phyloP scores from a whole-genome alignment of 2,888 invertebrate genomes.

The Bimastos eiseni region DNA sequence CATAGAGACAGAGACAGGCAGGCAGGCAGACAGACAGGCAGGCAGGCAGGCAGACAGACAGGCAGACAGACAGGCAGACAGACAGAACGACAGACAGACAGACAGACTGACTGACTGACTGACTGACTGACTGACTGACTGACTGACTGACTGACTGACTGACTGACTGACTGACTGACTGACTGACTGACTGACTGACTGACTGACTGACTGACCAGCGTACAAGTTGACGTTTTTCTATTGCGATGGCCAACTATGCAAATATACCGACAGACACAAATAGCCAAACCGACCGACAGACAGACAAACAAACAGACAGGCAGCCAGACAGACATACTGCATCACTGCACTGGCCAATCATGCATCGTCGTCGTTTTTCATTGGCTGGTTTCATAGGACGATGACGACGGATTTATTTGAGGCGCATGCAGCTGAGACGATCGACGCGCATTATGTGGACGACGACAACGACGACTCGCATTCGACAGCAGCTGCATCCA shows the following conservation, averaged over 20 bases:
- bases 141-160: background rate
- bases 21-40: background rate
- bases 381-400: background rate
- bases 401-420: background rate
- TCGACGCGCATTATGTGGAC: background rate
- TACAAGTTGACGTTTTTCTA: too few relatives aligned
- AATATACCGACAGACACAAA: background rate
- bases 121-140: too few relatives aligned
- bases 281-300: background rate
- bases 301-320: background rate
- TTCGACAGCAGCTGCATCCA: background rate
- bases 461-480: too few relatives aligned
- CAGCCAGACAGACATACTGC: background rate
- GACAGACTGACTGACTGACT: background rate
- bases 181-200: background rate
- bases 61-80: background rate
- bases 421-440: background rate
- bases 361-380: background rate
- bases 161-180: background rate
- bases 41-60: background rate
- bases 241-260: too few relatives aligned
- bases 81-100: background rate
- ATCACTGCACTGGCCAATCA: background rate
- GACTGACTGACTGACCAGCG: too few relatives aligned
- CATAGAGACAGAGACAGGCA: background rate